Conservation (phyloP, 2,797 vertebrate genomes). For the Urosaurus nigricauda region DNA sequence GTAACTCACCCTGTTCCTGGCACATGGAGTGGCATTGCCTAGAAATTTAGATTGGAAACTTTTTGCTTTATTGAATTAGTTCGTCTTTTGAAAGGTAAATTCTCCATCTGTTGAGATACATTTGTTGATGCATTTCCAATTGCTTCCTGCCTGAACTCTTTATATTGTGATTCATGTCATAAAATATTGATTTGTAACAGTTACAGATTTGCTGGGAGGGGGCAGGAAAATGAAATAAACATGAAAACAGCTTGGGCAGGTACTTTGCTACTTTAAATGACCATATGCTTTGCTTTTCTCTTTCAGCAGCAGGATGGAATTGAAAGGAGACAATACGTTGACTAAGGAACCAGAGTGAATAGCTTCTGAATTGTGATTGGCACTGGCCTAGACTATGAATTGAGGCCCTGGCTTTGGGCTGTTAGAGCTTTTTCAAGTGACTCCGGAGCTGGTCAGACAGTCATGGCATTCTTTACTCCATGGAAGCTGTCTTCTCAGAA, state of each 20-base stretch:
- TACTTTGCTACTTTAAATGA: slow-evolving; percentile 42
- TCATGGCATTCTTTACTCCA: slow-evolving; percentile 91
- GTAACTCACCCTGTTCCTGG: background rate
- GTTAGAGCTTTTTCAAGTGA: slow-evolving; percentile 63
- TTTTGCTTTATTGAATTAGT: slow-evolving; percentile 63
- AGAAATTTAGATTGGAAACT: slow-evolving; percentile 61
- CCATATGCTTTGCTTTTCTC: background rate
- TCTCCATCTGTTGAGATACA: slow-evolving; percentile 59
- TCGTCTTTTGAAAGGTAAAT: slow-evolving; percentile 53
- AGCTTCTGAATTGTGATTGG: slow-evolving; percentile 55
- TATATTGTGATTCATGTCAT: slow-evolving; percentile 42
- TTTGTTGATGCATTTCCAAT: slow-evolving; percentile 54
- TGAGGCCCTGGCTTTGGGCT: slow-evolving; percentile 55
- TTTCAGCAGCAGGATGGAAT: slow-evolving; percentile 72
- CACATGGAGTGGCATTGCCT: slow-evolving; percentile 37
- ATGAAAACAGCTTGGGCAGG: slow-evolving; percentile 9
- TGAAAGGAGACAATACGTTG: slow-evolving; percentile 53
- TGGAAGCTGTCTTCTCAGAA: slow-evolving; percentile 99
- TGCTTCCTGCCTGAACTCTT: slow-evolving; percentile 47
- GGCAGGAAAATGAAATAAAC: background rate
- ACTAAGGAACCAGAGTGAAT: slow-evolving; percentile 76
- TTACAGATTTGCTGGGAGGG: slow-evolving; percentile 30
- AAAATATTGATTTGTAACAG: slow-evolving; percentile 49
- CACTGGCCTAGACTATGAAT: slow-evolving; percentile 73
- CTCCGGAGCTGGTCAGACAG: slow-evolving; percentile 67